These are phyloP conservation scores for Ascidia mentula DNA, from an alignment of 23 tunicate species.

Conservation along the genomic window DNA sequence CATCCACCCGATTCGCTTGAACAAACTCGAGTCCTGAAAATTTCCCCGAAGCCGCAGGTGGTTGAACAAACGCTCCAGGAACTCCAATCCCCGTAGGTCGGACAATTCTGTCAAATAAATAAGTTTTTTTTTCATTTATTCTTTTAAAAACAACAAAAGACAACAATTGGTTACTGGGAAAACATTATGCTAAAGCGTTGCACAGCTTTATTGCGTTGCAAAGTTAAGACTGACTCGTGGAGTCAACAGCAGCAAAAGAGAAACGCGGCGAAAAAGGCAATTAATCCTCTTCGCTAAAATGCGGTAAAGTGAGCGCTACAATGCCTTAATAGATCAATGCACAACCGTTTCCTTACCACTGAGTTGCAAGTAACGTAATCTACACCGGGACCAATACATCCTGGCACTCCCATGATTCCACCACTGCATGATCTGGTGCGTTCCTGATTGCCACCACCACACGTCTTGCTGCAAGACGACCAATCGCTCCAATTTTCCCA, in stretches of 20 bases:
- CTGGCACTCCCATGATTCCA: conserved; percentile 44
- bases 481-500: conserved; percentile 71
- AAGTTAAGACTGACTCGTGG: too few relatives aligned
- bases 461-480: conserved; percentile 56
- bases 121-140: background rate
- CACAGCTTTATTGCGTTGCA: too few relatives aligned
- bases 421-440: conserved; percentile 49
- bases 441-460: conserved; percentile 69
- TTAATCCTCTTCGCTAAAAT: background rate
- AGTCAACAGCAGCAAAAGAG: background rate
- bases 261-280: background rate
- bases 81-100: conserved; percentile 48
- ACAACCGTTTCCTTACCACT: background rate
- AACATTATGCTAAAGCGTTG: too few relatives aligned
- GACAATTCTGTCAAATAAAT: conserved; percentile 42
- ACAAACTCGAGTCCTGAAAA: conserved; percentile 47
- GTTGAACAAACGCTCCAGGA: conserved; percentile 56
- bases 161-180: too few relatives aligned
- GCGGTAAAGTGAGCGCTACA: background rate
- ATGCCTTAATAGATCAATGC: background rate
- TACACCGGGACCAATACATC: conserved; percentile 55
- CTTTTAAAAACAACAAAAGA: too few relatives aligned
- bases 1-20: conserved; percentile 23
- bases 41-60: conserved; percentile 66
- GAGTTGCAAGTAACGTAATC: conserved; percentile 41